Conservation (phyloP, 2,113 vertebrate genomes). For the Heterotilapia buettikoferi region DNA sequence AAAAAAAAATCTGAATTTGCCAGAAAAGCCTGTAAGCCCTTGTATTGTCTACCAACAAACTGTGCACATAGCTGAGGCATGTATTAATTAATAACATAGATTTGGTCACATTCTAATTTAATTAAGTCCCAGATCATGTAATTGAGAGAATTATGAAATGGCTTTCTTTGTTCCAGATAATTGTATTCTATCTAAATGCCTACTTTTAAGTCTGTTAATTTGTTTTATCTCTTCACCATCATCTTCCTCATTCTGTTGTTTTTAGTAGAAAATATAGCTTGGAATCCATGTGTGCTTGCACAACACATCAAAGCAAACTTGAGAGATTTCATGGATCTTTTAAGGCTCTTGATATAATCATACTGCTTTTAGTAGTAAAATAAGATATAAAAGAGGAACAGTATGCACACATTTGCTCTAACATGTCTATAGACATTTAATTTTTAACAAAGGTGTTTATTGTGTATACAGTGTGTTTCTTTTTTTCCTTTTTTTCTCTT, state of each 20-base stretch:
- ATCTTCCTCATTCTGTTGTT: background rate
- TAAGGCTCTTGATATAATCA: slow-evolving; percentile 9
- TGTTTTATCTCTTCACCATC: slow-evolving; percentile 42
- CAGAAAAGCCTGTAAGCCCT: slow-evolving; percentile 28
- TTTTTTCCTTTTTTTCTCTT: slow-evolving; percentile 1
- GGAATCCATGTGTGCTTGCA: background rate
- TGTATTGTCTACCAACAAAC: slow-evolving; percentile 24
- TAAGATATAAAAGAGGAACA: background rate
- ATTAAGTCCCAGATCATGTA: slow-evolving; percentile 52
- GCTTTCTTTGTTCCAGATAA: slow-evolving; percentile 53
- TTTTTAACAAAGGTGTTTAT: background rate
- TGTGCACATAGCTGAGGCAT: slow-evolving; percentile 18
- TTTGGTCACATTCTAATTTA: slow-evolving; percentile 55
- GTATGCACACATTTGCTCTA: background rate
- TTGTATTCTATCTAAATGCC: slow-evolving; percentile 48
- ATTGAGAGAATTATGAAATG: slow-evolving; percentile 45
- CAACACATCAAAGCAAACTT: background rate
- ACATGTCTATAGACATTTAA: background rate
- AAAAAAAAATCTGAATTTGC: background rate
- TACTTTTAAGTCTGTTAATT: slow-evolving; percentile 34
- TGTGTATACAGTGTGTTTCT: background rate
- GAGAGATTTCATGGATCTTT: background rate
- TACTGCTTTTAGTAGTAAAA: background rate
- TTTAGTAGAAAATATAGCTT: background rate
- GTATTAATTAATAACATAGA: slow-evolving; percentile 54